Evolutionary conservation across 2,797 vertebrate genomes (phyloP).

Genomic region (Cichlasoma orientale): DNA sequence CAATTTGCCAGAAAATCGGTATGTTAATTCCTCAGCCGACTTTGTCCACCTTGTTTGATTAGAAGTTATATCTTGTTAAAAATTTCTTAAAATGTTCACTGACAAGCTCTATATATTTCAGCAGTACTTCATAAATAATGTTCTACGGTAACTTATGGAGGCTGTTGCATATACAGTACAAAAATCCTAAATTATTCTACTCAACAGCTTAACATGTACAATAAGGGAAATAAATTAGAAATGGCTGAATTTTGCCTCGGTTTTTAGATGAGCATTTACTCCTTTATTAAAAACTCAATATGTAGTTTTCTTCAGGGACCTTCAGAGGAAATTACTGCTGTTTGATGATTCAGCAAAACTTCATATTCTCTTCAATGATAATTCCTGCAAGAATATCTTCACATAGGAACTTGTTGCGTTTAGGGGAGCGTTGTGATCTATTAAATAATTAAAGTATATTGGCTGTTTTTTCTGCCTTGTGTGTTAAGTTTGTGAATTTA

Average conservation of each 20-base stretch:
- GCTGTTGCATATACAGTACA: background rate
- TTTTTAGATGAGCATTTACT: background rate
- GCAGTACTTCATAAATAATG: background rate
- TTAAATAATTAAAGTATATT: background rate
- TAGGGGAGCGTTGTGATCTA: background rate
- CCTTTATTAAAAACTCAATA: background rate
- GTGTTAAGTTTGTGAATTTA: constrained; percentile 17
- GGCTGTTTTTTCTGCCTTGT: background rate
- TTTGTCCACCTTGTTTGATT: background rate
- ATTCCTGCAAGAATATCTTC: background rate
- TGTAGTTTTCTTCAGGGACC: background rate
- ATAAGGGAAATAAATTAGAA: background rate
- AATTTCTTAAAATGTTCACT: background rate
- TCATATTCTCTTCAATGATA: background rate
- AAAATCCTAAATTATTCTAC: background rate
- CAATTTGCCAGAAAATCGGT: background rate
- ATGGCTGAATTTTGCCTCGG: rapidly evolving
- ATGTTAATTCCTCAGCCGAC: background rate
- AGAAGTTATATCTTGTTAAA: background rate
- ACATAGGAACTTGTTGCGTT: background rate
- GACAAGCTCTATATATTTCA: background rate
- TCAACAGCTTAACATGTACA: background rate
- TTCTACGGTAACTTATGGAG: background rate
- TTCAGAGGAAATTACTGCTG: background rate
- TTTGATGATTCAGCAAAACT: background rate